Evolutionary conservation across 2,113 vertebrate species (phyloP).

Genomic region (Saccopteryx bilineata): DNA sequence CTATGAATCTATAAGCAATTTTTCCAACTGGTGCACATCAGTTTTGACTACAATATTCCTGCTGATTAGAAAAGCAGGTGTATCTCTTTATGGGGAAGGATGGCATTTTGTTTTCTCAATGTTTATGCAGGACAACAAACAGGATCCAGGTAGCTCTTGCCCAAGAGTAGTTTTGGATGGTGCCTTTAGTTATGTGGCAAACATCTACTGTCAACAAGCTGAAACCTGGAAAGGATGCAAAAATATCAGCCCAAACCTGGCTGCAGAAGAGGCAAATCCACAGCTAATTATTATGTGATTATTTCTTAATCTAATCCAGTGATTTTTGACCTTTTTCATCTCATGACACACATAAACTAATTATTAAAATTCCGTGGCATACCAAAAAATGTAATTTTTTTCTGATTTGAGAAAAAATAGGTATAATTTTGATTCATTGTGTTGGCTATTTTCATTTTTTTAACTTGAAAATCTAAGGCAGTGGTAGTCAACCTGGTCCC

Average conservation of each 20-base stretch:
- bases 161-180: slow-evolving; percentile 51
- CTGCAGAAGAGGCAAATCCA: slow-evolving; percentile 8
- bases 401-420: not conserved
- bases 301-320: slow-evolving; percentile 19
- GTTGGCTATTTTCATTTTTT: not conserved
- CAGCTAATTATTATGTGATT: not conserved
- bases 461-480: not conserved
- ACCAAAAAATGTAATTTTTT: not conserved
- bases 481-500: no score
- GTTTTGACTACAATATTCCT: slow-evolving; percentile 27
- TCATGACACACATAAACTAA: not conserved
- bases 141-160: slow-evolving; percentile 60
- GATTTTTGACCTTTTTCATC: not conserved
- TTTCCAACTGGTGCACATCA: slow-evolving; percentile 38
- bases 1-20: slow-evolving; percentile 58
- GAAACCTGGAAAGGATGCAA: slow-evolving; percentile 31
- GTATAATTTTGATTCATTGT: not conserved
- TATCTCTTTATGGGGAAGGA: slow-evolving; percentile 54
- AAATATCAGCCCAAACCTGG: not conserved
- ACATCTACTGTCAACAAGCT: slow-evolving; percentile 28
- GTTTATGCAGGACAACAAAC: slow-evolving; percentile 55
- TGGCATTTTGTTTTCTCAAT: slow-evolving; percentile 63
- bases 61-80: slow-evolving; percentile 66
- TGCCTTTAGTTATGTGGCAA: slow-evolving; percentile 3
- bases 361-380: not conserved